These are phyloP conservation scores for Pseudomugil gertrudae DNA, from an alignment of 2,797 vertebrate species.

Conservation along the genomic window DNA sequence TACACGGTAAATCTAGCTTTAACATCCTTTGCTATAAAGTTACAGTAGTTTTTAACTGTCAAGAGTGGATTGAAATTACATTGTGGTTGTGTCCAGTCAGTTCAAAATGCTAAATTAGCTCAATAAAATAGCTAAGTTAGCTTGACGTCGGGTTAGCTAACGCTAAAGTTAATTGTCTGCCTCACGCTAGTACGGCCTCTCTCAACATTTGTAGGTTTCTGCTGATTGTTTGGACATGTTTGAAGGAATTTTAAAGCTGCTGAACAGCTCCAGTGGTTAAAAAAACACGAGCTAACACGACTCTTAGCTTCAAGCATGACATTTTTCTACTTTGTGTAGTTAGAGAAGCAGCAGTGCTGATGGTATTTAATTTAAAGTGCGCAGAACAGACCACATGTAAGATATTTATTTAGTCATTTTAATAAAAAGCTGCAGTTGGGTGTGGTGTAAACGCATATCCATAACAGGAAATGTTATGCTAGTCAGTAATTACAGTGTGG, in stretches of 20 bases:
- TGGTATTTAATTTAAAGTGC: background rate
- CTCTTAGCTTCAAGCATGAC: background rate
- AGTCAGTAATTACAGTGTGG: background rate
- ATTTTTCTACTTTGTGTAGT: background rate
- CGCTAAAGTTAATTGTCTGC: conserved; percentile 5
- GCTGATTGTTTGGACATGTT: background rate
- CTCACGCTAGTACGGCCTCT: background rate
- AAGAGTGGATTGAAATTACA: background rate
- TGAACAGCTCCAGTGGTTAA: background rate
- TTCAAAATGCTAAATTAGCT: background rate
- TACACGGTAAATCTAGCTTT: conserved; percentile 41
- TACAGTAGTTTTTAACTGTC: background rate
- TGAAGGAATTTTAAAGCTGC: background rate
- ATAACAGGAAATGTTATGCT: conserved; percentile 32
- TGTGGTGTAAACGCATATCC: conserved; percentile 10
- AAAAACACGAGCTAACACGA: background rate
- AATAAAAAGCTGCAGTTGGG: conserved; percentile 1
- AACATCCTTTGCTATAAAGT: fast-evolving
- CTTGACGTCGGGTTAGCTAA: conserved; percentile 28
- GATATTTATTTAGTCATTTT: background rate
- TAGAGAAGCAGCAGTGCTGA: background rate
- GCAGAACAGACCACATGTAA: background rate
- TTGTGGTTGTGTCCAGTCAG: fast-evolving
- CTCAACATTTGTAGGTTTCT: background rate
- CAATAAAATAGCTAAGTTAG: conserved; percentile 8